These are phyloP conservation scores for Bimastos eiseni DNA, from an alignment of 2,888 invertebrate species.

Conservation along the genomic window DNA sequence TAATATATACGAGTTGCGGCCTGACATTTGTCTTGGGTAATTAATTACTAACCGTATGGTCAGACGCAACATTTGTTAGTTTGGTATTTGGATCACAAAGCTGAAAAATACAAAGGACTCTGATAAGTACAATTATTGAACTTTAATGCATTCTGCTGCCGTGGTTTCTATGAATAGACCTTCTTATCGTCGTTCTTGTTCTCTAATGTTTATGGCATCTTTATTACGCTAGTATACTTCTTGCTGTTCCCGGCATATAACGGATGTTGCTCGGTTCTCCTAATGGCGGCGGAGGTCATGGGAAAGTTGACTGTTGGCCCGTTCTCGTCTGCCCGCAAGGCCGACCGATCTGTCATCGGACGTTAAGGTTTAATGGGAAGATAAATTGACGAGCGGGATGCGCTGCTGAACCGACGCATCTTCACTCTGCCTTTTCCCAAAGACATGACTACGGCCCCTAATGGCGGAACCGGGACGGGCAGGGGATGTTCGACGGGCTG, in stretches of 20 bases:
- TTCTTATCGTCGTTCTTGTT: not conserved
- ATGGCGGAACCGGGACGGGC: too few species aligned
- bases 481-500: too few species aligned
- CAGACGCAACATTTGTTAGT: not conserved
- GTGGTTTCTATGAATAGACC: not conserved
- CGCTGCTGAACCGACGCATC: not conserved
- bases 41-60: not conserved
- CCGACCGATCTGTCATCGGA: not conserved
- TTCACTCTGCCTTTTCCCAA: not conserved
- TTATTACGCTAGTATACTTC: not conserved
- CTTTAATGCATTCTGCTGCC: not conserved
- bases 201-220: not conserved
- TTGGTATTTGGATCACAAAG: not conserved
- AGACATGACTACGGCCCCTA: not conserved
- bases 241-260: not conserved
- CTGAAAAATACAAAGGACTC: not conserved
- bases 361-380: slow-evolving; percentile 21
- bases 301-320: slow-evolving; percentile 19
- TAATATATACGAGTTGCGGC: not conserved
- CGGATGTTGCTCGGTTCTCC: not conserved
- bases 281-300: slow-evolving; percentile 20
- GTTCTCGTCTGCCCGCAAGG: not conserved
- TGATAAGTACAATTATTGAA: not conserved
- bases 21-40: not conserved
- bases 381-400: not conserved